Evolutionary conservation across 2,888 invertebrate species (phyloP).

Genomic region (Minunthozetes semirufus): DNA sequence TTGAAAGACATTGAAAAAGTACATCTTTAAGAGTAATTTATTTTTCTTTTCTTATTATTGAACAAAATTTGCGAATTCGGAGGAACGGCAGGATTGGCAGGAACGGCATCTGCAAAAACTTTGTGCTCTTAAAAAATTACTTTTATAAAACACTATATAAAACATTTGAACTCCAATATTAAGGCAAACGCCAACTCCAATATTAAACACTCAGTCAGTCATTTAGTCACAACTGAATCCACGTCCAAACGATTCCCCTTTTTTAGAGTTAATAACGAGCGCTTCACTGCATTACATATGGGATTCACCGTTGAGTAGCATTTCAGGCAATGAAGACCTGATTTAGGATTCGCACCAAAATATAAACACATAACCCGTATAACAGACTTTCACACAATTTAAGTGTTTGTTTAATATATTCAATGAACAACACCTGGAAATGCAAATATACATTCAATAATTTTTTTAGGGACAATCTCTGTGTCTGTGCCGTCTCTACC

Average conservation of each 20-base stretch:
- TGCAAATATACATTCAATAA: slow-evolving; percentile 4
- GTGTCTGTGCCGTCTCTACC: not conserved
- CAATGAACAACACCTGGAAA: slow-evolving; percentile 7
- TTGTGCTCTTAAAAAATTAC: not conserved
- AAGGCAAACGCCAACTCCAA: not conserved
- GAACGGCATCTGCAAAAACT: not conserved
- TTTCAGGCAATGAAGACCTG: not conserved
- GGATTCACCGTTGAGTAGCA: not conserved
- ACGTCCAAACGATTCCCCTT: not conserved
- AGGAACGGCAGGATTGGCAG: not conserved
- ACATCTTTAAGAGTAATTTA: slow-evolving; percentile 13
- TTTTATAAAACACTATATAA: not conserved
- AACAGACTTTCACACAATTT: not conserved
- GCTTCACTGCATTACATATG: slow-evolving; percentile 1
- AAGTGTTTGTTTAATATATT: not conserved
- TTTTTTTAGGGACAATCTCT: not conserved
- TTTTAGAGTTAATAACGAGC: not conserved
- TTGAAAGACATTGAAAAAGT: slow-evolving; percentile 20
- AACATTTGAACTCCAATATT: not conserved
- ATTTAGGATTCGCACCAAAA: not conserved
- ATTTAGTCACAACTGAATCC: not conserved
- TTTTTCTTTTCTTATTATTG: slow-evolving; percentile 9
- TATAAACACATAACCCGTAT: not conserved
- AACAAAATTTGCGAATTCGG: not conserved
- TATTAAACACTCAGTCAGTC: not conserved